These are phyloP conservation scores for Lasius platythorax DNA, from an alignment of 2,888 invertebrate species.

Conservation along the genomic window DNA sequence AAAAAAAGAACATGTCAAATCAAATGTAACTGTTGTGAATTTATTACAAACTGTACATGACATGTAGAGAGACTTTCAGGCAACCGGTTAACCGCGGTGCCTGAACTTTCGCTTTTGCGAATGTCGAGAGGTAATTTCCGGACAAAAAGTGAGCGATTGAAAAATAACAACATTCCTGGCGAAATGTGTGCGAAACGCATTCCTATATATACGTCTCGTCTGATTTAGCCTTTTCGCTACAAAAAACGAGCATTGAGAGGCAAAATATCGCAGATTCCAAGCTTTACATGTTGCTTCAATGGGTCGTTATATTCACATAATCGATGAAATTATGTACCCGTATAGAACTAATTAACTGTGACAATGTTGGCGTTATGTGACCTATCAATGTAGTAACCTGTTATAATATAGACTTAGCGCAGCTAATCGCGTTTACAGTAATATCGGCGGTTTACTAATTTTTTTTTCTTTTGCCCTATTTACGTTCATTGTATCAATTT, in stretches of 20 bases:
- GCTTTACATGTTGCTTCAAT: background rate
- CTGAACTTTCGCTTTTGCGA: background rate
- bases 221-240: background rate
- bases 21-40: conserved; percentile 36
- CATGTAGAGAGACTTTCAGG: background rate
- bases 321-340: background rate
- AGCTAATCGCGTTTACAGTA: conserved; percentile 37
- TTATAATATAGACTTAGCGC: conserved; percentile 55
- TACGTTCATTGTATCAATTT: background rate
- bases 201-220: background rate
- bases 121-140: conserved; percentile 58
- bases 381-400: conserved; percentile 60
- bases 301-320: conserved; percentile 9
- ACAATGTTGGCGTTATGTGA: background rate
- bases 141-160: background rate
- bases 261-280: background rate
- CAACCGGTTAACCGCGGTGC: background rate
- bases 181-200: background rate
- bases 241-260: background rate
- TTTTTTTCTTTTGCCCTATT: conserved; percentile 13
- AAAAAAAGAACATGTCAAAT: background rate
- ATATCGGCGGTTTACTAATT: conserved; percentile 25
- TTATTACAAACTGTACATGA: conserved; percentile 30
- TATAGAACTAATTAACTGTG: conserved; percentile 5
- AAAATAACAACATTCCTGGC: background rate